These are phyloP conservation scores for Rhinichthys klamathensis DNA, from an alignment of 2,113 vertebrate species.

Conservation along the genomic window DNA sequence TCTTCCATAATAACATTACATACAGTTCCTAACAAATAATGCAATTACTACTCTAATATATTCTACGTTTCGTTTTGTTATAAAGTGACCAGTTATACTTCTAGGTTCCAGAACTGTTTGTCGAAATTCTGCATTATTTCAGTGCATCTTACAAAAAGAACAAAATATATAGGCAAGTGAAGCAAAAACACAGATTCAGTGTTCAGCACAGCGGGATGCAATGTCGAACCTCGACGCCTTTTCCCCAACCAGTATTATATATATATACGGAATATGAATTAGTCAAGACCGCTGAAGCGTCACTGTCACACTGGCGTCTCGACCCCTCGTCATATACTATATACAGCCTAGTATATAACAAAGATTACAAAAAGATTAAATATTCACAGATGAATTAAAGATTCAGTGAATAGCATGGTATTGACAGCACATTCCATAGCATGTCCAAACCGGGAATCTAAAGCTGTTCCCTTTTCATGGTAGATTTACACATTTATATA, in stretches of 20 bases:
- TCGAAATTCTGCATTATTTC: slow-evolving; percentile 75
- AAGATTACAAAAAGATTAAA: slow-evolving; percentile 77
- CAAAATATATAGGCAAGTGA: slow-evolving; percentile 61
- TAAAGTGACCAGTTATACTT: slow-evolving; percentile 77
- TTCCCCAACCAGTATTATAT: slow-evolving; percentile 14
- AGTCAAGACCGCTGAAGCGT: slow-evolving; percentile 43
- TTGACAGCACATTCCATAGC: slow-evolving; percentile 59
- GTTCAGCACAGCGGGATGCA: slow-evolving; percentile 75
- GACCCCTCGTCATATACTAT: slow-evolving; percentile 64
- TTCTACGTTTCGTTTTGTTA: slow-evolving; percentile 75
- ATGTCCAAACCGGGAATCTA: slow-evolving; percentile 38
- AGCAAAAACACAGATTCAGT: slow-evolving; percentile 75
- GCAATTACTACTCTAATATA: slow-evolving; percentile 82
- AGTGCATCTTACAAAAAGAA: slow-evolving; percentile 81
- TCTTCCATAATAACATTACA: slow-evolving; percentile 94
- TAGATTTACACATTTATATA: slow-evolving; percentile 19
- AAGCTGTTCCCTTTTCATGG: slow-evolving; percentile 36
- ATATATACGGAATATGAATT: slow-evolving; percentile 55
- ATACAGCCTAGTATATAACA: slow-evolving; percentile 74
- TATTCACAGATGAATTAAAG: slow-evolving; percentile 72
- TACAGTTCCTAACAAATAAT: slow-evolving; percentile 91
- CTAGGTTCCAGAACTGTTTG: slow-evolving; percentile 77
- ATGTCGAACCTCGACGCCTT: slow-evolving; percentile 33
- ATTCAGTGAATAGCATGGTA: slow-evolving; percentile 58
- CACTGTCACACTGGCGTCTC: neutral